Evolutionary conservation across 2,797 vertebrate genomes (phyloP).

Genomic region (Crenichthys baileyi): DNA sequence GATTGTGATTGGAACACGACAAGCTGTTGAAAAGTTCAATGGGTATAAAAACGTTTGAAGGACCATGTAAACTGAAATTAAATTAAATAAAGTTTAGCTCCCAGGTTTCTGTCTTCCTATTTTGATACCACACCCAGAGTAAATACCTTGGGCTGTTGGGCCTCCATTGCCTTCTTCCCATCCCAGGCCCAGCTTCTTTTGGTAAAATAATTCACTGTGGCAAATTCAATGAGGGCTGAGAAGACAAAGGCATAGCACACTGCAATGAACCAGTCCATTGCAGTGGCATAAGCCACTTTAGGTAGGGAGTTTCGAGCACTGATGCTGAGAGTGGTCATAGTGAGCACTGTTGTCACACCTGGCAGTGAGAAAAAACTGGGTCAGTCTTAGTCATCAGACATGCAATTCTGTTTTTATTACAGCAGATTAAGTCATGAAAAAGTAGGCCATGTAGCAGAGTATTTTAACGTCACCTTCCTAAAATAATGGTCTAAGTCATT

Average conservation of each 20-base stretch:
- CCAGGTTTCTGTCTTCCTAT: no score
- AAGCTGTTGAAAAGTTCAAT: no score
- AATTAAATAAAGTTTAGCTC: not conserved
- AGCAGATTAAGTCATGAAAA: constrained; percentile 18
- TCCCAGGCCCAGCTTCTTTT: constrained; percentile 99
- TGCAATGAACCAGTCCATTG: constrained; percentile 99
- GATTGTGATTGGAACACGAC: no score
- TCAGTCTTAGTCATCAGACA: constrained; percentile 28
- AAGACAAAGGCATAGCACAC: constrained; percentile 98
- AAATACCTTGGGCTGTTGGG: constrained; percentile 92
- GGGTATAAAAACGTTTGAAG: no score
- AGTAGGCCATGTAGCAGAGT: constrained; percentile 25
- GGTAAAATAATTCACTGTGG: constrained; percentile 98
- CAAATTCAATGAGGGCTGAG: constrained; percentile 96
- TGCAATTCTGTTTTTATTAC: constrained; percentile 14
- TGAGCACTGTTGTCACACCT: constrained; percentile 98
- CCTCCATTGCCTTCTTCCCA: constrained; percentile 94
- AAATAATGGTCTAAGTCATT: no score
- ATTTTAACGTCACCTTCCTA: not conserved
- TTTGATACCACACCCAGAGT: not conserved
- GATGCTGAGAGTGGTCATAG: constrained; percentile 98
- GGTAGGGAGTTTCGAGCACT: constrained; percentile 96
- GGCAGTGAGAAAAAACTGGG: constrained; percentile 21
- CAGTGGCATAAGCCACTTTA: constrained; percentile 96
- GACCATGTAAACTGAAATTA: no score